A percentile compares a stretch with the other conserved stretches of the same genome.
phyloP scores from a whole-genome alignment of 2,888 invertebrate species.

The Platerodrilus igneus region DNA sequence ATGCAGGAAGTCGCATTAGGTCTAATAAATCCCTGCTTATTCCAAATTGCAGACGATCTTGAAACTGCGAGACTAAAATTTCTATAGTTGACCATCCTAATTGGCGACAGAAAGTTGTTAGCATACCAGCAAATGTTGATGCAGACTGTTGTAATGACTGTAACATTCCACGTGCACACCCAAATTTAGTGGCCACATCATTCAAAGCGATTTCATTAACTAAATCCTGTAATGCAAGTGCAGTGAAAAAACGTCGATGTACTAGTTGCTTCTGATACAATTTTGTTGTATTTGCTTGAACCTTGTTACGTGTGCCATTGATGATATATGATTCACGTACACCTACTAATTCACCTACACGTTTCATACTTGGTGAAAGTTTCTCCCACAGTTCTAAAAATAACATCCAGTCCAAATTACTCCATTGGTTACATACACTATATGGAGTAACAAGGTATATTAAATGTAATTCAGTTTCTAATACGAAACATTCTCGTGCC shows the following conservation, averaged over 20 bases:
- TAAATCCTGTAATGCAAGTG: constrained; percentile 87
- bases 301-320: constrained; percentile 65
- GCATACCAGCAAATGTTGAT: constrained; percentile 95
- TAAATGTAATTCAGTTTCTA: constrained; percentile 92
- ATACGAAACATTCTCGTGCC: constrained; percentile 83
- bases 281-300: constrained; percentile 54
- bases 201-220: constrained; percentile 84
- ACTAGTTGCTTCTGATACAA: constrained; percentile 53
- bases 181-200: constrained; percentile 78
- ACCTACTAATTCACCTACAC: constrained; percentile 86
- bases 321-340: constrained; percentile 83
- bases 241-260: constrained; percentile 80
- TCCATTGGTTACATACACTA: constrained; percentile 75
- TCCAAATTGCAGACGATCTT: constrained; percentile 90
- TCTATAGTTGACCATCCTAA: constrained; percentile 91
- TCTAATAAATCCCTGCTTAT: constrained; percentile 89
- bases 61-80: constrained; percentile 85
- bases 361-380: constrained; percentile 71
- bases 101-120: constrained; percentile 90
- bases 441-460: constrained; percentile 94
- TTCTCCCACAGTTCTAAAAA: constrained; percentile 78
- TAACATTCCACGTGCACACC: constrained; percentile 81
- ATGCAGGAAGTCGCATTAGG: constrained; percentile 74
- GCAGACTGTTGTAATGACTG: constrained; percentile 93
- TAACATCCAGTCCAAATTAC: constrained; percentile 76